phyloP scores from a whole-genome alignment of 2,888 invertebrate genomes.

The Mylabris sibirica region DNA sequence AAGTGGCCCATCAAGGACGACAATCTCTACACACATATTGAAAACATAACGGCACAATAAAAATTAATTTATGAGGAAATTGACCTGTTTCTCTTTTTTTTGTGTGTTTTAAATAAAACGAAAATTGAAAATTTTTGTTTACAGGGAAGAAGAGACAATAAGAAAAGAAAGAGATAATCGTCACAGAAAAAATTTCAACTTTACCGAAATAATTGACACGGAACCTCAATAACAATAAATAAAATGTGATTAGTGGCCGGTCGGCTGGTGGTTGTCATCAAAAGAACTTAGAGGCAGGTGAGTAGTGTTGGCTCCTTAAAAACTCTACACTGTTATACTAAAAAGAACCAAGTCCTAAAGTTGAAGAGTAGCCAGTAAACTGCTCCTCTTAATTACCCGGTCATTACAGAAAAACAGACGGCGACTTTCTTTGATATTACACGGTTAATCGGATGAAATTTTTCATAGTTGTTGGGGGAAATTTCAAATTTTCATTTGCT shows the following conservation, averaged over 20 bases:
- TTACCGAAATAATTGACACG: slow-evolving; percentile 50
- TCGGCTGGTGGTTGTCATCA: slow-evolving; percentile 26
- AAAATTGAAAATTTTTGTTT: background rate
- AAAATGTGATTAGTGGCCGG: slow-evolving; percentile 48
- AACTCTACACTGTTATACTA: background rate
- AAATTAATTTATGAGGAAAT: background rate
- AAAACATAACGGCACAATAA: background rate
- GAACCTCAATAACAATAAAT: slow-evolving; percentile 52
- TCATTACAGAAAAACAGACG: slow-evolving; percentile 46
- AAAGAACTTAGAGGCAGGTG: slow-evolving; percentile 37
- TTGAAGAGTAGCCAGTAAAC: slow-evolving; percentile 41
- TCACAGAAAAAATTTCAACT: slow-evolving; percentile 14
- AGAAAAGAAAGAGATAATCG: background rate
- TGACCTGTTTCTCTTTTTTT: background rate
- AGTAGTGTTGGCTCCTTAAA: slow-evolving; percentile 24
- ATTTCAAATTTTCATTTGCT: background rate
- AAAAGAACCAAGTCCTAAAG: background rate
- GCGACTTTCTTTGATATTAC: slow-evolving; percentile 48
- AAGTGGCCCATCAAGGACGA: slow-evolving; percentile 1
- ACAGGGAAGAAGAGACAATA: too few species aligned
- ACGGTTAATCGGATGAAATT: slow-evolving; percentile 37
- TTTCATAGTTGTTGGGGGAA: background rate
- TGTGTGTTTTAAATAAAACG: background rate
- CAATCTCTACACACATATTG: background rate
- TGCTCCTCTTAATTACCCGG: slow-evolving; percentile 51